phyloP scores from a whole-genome alignment of 2,888 invertebrate species.

The Xestia rhomboidea region DNA sequence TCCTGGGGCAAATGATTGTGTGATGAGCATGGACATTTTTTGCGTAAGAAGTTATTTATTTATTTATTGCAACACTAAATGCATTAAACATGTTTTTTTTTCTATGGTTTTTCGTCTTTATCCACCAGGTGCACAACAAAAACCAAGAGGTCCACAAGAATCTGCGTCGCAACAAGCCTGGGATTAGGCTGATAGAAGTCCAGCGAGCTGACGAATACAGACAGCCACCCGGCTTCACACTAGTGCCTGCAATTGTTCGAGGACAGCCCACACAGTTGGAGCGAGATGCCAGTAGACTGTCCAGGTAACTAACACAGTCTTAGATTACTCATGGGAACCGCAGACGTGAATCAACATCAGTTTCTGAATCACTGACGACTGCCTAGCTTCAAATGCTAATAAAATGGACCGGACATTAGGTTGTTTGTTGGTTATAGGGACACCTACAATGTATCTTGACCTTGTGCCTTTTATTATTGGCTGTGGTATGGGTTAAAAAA shows the following conservation, averaged over 20 bases:
- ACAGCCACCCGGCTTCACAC: slow-evolving; percentile 91
- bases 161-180: slow-evolving; percentile 91
- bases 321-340: neutral
- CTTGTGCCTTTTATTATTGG: neutral
- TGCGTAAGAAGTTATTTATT: no score
- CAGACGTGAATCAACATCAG: neutral
- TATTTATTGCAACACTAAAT: no score
- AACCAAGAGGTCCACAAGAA: slow-evolving; percentile 93
- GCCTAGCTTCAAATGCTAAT: neutral
- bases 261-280: slow-evolving; percentile 84
- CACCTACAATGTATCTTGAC: neutral
- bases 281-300: slow-evolving; percentile 84
- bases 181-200: slow-evolving; percentile 89
- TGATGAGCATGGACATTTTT: no score
- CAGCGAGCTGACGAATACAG: slow-evolving; percentile 91
- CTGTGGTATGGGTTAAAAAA: neutral
- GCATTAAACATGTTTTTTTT: no score
- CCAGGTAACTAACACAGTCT: slow-evolving; percentile 78
- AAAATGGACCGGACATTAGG: neutral
- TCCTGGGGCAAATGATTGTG: no score
- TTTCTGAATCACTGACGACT: neutral
- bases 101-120: neutral
- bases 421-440: neutral
- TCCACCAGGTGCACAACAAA: slow-evolving; percentile 91
- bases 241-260: slow-evolving; percentile 89